Evolutionary conservation across 2,797 vertebrate species (phyloP), one percentile per base, ranked within the genome.

Genomic region (Melanotaenia pygmaea): DNA sequence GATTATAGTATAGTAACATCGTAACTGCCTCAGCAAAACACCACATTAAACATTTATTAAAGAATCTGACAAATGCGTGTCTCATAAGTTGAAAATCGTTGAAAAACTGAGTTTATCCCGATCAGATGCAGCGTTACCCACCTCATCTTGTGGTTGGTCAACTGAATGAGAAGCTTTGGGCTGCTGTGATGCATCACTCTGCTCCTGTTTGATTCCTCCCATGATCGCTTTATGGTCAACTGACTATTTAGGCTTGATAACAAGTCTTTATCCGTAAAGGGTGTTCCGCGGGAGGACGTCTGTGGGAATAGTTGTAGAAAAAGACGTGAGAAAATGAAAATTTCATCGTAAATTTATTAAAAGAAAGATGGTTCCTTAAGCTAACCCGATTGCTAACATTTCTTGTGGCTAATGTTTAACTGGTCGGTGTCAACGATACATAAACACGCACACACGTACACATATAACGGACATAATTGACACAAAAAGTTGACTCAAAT

Each of bases 181-280:
- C 59, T 91, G 90, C 40, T 91, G 90, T 1, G 93, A 82, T 13
- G 84, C 89, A 79, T 99, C 97, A 37, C 91, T 88, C 69, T 97
- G 97, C 86, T 99, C 98, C 75, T 98, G 97, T 81, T 99, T 99
- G 68, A 99, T 94, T 18, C 97, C 93, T 78, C 97, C 96, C 93
- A 98, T 92, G 70, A 93, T 84, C 67, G 74, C 28, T 50, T 66
- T 62, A 64, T 43, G 53, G 35, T 12, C 3, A 50, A 26, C 6
- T 56, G 12, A 14, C 60, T 43, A 0, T 47, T 3, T 0, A 30
- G 26, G 35, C 24, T 16, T 10, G 13, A 50, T 60, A 67, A 13
- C 16, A 10, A 30, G 2, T 60, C 5, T 35, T 11, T 40, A 22
- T 66, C 45, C 3, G 9, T 45, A 20, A 2, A 4, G 30, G 2